Base-by-base conservation (phyloP, 2,113 vertebrate genomes). In the Notiomystis cincta region DNA sequence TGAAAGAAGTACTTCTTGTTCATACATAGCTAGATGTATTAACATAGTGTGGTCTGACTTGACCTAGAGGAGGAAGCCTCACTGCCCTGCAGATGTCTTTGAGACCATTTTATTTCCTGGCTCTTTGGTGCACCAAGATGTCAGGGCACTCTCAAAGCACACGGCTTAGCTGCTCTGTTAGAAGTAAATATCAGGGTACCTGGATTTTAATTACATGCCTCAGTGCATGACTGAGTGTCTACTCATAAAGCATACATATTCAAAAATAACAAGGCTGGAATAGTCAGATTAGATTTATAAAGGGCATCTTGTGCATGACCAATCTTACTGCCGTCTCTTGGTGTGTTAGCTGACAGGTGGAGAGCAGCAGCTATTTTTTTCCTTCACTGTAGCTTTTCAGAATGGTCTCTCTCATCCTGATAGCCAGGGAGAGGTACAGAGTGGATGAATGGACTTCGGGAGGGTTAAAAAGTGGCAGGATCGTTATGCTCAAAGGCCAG, bases 61-160 rank as follows among this genome's bases (percentile, higher is more conserved):
- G 23, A 9, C 9, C 19, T 23, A 15, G 35, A 45, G 38, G 1
- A 1, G 31, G 8, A 48, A 15, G 10, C 16, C 78, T 76, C 25
- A 54, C 15, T 67, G 13, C 7, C 13, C 7, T 69, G 25, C 8
- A 65, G 27, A 23, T 0, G 0, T 21, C 33, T 82, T 64, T 69
- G n/a, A 61, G 3, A 30, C 5, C 16, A 51, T 10, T 16, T 6
- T 65, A 35, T 51, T 77, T 87, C 24, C 40, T 47, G 27, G 8
- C 12, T 53, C 5, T 18, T 93, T 3, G 1, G 3, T 31, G 13
- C 2, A 6, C 13, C 18, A 38, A 38, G 24, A 11, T 69, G 2
- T 44, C 0, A 0, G 31, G 8, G 21, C 33, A 42, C 5, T 15
- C 11, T 37, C 30, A 77, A 77, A 83, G 11, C 30, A 23, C 24